Evolutionary conservation across 2,888 invertebrate genomes (phyloP), one percentile per base, ranked within the genome.

Genomic region (Lithosia quadra): DNA sequence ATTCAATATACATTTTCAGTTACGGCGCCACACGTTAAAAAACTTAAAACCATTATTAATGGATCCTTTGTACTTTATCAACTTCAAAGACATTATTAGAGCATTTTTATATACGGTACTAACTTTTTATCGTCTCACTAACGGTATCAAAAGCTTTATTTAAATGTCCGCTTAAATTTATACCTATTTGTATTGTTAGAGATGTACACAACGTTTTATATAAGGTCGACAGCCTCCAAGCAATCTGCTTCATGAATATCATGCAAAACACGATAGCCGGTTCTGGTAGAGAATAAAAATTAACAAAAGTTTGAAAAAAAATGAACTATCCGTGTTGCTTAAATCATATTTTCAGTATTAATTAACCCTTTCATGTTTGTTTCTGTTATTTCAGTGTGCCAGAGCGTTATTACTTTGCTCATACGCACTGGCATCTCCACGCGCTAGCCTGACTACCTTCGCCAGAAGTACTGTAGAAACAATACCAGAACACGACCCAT

Each of bases 381-480:
- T 65, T 57, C 34, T 21, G 9, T 9, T 67, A 49, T 64, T 86
- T 87, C 83, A 94, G 94, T 88, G 88, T 80, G 85, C 87, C 67
- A 72, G 90, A 66, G 84, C 84, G 55, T 74, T 88, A 67, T 75
- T 85, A 83, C 77, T 94, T 67, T 90, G 86, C 78, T 84, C 86
- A 21, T 82, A 84, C 69, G 84, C 86, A 70, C 72, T 84, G 67
- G 90, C 91, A 49, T 91, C 92, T 34, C 95, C 95, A 22, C 89
- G 86, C 18, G 82, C 88, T 7, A 82, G 88, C 53, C 79, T 84
- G 56, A 82, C 72, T 24, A 79, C 88, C 15, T 94, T 94, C 73
- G 74, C 83, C 18, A 86, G 95, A 59, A 92, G 90, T 74, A 90
- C 90, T 7, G 90, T 93, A 11, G 94, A 95, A 82, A 90, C 91